These are phyloP conservation scores for Tachysurus fulvidraco DNA, from an alignment of 2,113 vertebrate genomes.

Conservation along the genomic window DNA sequence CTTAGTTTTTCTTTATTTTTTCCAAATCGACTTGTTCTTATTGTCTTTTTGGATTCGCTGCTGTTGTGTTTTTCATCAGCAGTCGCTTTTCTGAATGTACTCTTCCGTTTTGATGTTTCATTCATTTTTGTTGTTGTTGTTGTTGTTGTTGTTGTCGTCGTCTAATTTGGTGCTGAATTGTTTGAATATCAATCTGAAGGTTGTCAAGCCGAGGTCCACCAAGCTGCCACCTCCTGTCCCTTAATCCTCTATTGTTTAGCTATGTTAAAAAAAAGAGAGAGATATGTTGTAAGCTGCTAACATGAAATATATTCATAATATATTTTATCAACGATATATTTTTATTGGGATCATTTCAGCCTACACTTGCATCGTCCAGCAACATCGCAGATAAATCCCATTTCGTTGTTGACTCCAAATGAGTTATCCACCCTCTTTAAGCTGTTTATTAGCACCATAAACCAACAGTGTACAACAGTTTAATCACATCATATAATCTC, in stretches of 20 bases:
- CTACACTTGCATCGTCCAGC: conserved; percentile 3
- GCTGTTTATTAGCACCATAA: conserved; percentile 42
- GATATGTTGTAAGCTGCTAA: too few species aligned
- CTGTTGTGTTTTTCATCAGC: not conserved
- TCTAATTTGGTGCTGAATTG: not conserved
- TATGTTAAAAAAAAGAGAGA: too few species aligned
- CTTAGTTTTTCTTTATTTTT: not conserved
- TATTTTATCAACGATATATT: not conserved
- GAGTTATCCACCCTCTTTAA: conserved; percentile 34
- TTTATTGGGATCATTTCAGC: not conserved
- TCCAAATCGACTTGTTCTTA: too few species aligned
- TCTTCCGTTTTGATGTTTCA: not conserved
- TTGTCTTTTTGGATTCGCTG: not conserved
- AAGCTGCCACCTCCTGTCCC: too few species aligned
- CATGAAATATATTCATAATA: too few species aligned
- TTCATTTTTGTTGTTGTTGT: not conserved
- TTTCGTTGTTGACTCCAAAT: conserved; percentile 29
- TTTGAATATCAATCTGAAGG: too few species aligned
- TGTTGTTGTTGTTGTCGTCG: too few species aligned
- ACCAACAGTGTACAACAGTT: conserved; percentile 39
- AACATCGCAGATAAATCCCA: not conserved
- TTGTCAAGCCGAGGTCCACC: too few species aligned
- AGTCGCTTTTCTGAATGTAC: not conserved
- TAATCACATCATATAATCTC: conserved; percentile 27
- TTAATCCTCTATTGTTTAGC: too few species aligned